phyloP scores from a whole-genome alignment of 1,140 invertebrate genomes.

The Cyrtorhinus lividipennis region DNA sequence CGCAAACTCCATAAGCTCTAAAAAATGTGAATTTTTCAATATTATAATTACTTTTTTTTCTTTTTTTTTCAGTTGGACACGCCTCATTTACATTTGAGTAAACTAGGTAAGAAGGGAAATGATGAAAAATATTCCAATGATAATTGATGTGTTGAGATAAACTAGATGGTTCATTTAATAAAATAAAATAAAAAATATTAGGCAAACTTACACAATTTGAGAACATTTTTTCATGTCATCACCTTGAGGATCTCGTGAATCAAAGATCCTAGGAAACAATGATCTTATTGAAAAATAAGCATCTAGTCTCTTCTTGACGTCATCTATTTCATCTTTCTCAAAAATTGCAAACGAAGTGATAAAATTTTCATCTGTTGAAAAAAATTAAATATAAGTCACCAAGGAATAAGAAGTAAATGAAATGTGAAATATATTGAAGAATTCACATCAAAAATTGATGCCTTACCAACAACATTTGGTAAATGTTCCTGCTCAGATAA shows the following conservation, averaged over 20 bases:
- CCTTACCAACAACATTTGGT: background rate
- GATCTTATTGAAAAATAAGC: background rate
- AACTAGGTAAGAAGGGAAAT: no score
- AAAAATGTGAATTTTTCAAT: no score
- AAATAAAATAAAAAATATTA: constrained; percentile 1
- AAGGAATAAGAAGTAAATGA: no score
- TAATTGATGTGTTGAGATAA: no score
- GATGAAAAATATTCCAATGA: no score
- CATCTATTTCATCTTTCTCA: background rate
- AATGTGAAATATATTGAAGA: no score
- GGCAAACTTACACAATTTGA: background rate
- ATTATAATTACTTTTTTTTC: no score
- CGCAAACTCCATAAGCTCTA: background rate
- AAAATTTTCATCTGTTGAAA: background rate
- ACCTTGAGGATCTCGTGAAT: background rate
- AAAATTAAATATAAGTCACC: background rate
- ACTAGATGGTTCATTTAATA: no score
- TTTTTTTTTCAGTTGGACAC: no score
- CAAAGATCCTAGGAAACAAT: background rate
- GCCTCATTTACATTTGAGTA: no score
- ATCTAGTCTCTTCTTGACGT: background rate
- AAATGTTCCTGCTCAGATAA: background rate
- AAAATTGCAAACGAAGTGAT: background rate
- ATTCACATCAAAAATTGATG: no score
- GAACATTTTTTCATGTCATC: background rate